Base-by-base conservation (phyloP, 2,113 vertebrate species). In the Bubo bubo region DNA sequence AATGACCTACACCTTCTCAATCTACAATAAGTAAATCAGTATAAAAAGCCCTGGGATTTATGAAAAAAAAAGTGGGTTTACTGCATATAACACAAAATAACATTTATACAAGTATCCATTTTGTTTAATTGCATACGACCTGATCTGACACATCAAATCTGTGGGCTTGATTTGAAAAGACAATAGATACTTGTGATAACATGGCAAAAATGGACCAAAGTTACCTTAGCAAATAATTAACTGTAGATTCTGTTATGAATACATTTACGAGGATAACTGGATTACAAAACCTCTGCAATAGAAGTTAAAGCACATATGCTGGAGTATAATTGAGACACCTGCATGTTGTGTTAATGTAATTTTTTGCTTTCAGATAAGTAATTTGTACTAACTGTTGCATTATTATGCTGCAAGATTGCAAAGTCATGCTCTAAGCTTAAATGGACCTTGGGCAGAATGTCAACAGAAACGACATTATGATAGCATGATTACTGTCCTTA, bases 211-310 rank as follows among this genome's bases (percentile, higher is more conserved):
- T 16, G 76, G 60, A 64, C 30, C 2, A 2, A 58, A 94, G 79
- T 87, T 95, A 85, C 75, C 66, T 79, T 87, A 79, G 79, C 53
- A 89, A 92, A 94, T 79, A 84, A 95, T 96, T 92, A 91, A 92
- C 80, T 3, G 0, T 45, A 67, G 70, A 79, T 88, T 79, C 56
- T 95, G 70, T 91, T 95, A 64, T 30, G 56, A 92, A 91, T 86
- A 84, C 60, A 79, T 87, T 95, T 89, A 75, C 1, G 5, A 87
- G 24, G 76, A 81, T 91, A 91, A 96, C 43, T 70, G 62, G 28
- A 72, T 95, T 95, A 89, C 45, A 86, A 91, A 95, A 75, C 27
- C 71, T 30, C 76, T 79, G 68, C 73, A 92, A 75, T 85, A 81
- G 50, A 95, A 95, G 64, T 91, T 95, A 86, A 84, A 92, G 34